Conservation (phyloP, 2,797 vertebrate genomes). For the Coranthus polyacanthus region DNA sequence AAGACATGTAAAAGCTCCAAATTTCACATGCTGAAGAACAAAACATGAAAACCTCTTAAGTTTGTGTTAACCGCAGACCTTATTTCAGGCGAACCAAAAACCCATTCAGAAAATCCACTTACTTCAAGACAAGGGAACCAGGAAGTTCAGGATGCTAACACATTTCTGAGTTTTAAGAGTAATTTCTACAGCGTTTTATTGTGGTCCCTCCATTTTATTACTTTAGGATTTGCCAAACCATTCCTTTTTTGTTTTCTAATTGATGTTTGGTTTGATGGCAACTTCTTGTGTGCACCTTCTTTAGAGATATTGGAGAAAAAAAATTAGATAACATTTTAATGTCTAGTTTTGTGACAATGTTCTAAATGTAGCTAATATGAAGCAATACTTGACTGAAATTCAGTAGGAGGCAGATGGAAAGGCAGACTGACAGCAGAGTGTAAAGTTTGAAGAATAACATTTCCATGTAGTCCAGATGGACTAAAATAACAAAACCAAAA, state of each 20-base stretch:
- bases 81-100: too few relatives aligned
- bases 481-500: background rate
- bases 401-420: background rate
- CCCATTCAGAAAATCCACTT: too few relatives aligned
- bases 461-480: background rate
- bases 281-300: constrained; percentile 21
- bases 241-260: background rate
- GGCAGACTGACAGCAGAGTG: constrained; percentile 3
- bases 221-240: constrained; percentile 41
- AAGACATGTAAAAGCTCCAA: too few relatives aligned
- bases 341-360: constrained; percentile 20
- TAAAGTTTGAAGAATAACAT: background rate
- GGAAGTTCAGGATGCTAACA: too few relatives aligned
- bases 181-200: too few relatives aligned
- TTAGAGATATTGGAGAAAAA: background rate
- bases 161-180: too few relatives aligned
- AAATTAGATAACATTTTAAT: constrained; percentile 6
- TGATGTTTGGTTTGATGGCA: constrained; percentile 24
- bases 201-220: constrained; percentile 1
- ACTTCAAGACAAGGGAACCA: too few relatives aligned
- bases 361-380: constrained; percentile 25
- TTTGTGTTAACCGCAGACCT: too few relatives aligned
- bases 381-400: constrained; percentile 38
- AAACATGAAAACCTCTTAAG: too few relatives aligned
- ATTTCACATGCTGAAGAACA: too few relatives aligned